Evolutionary conservation across 2,797 vertebrate genomes (phyloP), one percentile per base, ranked within the genome.

Genomic region (Gadopsis marmoratus): DNA sequence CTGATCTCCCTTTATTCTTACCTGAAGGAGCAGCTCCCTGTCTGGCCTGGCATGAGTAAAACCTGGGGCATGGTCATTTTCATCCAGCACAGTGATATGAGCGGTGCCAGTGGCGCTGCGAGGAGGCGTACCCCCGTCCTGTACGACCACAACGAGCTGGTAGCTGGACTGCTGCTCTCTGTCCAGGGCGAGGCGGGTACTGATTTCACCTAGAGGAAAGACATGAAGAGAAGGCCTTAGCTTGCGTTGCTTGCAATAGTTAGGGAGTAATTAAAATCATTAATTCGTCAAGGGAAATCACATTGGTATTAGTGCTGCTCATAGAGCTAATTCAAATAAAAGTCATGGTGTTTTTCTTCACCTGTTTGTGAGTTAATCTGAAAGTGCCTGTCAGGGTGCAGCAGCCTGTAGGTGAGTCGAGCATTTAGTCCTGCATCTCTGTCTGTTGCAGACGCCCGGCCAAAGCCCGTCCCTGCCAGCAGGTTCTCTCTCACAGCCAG

Each of bases 111-210:
- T 98, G 86, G 97, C 94, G 0, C 97, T 99, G 62, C 97, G 97
- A 0, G 97, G 96, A 0, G 98, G 98, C 0, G 96, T 97, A 0
- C 98, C 98, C 0, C 96, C 96, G 0, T 99, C 98, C 81, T 98
- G 97, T 39, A 99, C 96, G 0, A 97, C 95, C 79, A 99, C 97
- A 64, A 97, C 90, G 5, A 99, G 92, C 95, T 99, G 98, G 91
- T 97, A 97, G 90, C 97, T 98, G 89, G 97, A 97, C 92, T 99
- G 98, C 68, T 94, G 95, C 93, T 99, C 98, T 12, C 98, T 94
- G 89, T 99, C 97, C 87, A 99, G 88, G 35, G 93, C 96, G 0
- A 94, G 90, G 50, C 96, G 96, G n/a, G 97, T 97, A 84, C 97
- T 99, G 82, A 99, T 95, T 92, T 99, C 98, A 67, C 98, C 98